These are phyloP conservation scores for Pachycephala philippinensis DNA, from an alignment of 2,113 vertebrate genomes.

Conservation along the genomic window DNA sequence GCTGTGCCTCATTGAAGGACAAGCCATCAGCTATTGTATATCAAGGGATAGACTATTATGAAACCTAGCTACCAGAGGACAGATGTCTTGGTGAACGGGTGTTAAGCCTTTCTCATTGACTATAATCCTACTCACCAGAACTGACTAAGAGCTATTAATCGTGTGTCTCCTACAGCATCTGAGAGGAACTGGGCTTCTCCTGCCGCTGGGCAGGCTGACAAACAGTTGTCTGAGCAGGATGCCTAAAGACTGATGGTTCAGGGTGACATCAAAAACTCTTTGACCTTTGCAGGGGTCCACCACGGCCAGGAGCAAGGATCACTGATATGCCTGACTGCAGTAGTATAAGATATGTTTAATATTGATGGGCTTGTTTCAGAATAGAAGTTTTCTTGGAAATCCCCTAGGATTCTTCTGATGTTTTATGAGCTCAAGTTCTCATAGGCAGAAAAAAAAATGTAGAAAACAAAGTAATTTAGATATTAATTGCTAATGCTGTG, in stretches of 20 bases:
- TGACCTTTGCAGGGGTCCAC: not conserved
- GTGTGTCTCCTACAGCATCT: not conserved
- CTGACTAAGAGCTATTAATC: not conserved
- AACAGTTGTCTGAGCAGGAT: not conserved
- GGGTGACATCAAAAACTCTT: not conserved
- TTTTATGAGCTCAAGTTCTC: not conserved
- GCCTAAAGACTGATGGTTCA: not conserved
- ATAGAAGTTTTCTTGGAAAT: not conserved
- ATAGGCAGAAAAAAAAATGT: not conserved
- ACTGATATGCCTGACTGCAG: not conserved
- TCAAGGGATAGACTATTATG: not conserved
- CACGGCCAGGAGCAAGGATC: not conserved
- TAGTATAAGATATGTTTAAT: not conserved
- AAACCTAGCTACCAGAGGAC: not conserved
- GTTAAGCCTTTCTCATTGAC: not conserved
- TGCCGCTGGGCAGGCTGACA: not conserved
- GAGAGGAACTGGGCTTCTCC: not conserved
- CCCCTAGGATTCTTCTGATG: not conserved
- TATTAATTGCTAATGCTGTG: not conserved
- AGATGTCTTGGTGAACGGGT: not conserved
- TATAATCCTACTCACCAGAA: not conserved
- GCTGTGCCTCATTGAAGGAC: not conserved
- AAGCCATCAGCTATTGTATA: not conserved
- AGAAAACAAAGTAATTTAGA: constrained; percentile 2
- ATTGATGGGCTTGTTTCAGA: not conserved